Evolutionary conservation across 2,113 vertebrate genomes (phyloP), one percentile per base, ranked within the genome.

Genomic region (Arvicanthis niloticus): DNA sequence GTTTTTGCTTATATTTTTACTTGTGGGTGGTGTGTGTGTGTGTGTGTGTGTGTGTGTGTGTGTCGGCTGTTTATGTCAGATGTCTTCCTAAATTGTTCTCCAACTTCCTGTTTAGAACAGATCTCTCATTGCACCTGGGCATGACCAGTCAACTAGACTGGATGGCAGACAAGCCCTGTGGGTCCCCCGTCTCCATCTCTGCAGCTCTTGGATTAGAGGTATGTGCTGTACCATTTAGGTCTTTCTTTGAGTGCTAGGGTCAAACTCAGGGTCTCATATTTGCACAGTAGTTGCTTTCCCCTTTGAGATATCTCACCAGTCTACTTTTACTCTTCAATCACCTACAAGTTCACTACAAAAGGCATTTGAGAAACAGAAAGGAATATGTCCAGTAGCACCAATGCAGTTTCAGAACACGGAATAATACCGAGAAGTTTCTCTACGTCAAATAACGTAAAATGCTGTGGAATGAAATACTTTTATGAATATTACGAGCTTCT

Each of bases 401-500:
- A 58, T 70, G 42, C 1, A 96, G 51, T 80, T 89, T 88, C 29
- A 80, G 42, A 91, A 84, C 4, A 53, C 31, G 42, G 58, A 91
- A 3, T 34, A 48, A 84, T 17, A 82, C 81, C 58, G 86, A 51
- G 29, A 34, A 95, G 24, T 29, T 95, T 89, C 51, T 67, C 29
- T 82, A 82, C 5, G 78, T 94, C 13, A 82, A 56, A 85, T 78
- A 85, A 85, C 16, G 7, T 24, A 80, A 97, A 92, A 31, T 92
- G 73, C 11, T 93, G 65, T 76, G 68, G 7, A 89, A 15, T 70
- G 16, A 91, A 97, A 84, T 88, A 67, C 12, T 40, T 60, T 24
- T 65, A 96, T 73, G 75, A 94, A 78, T 87, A 96, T 58, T 86
- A 70, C 12, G 88, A 93, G 73, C 19, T 85, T 89, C 70, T 93